Evolutionary conservation across 2,113 vertebrate genomes (phyloP), one percentile per base, ranked within the genome.

Genomic region (Sisor rabdophorus): DNA sequence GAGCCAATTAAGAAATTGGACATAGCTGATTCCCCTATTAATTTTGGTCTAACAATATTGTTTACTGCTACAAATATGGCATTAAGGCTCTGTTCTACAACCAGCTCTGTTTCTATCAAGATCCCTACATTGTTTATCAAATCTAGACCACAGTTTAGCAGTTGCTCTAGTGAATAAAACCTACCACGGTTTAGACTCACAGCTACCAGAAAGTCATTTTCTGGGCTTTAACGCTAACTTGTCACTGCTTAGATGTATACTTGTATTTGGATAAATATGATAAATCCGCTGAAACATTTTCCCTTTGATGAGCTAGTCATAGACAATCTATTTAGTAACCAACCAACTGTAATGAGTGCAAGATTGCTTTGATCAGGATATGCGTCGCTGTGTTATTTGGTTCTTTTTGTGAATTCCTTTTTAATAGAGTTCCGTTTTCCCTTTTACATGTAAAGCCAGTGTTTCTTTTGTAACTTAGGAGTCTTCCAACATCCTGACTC

Each of bases 41-140:
- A 48, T 68, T 68, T n/a, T 15, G 17, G 22, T 68, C 17, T 68
- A 68, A 68, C 15, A 4, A 50, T 28, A 44, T 67, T 64, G 61
- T 40, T 67, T 68, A 48, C 15, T 50, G 22, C 40, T 28, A 17
- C 44, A 50, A 26, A 26, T 68, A 26, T 28, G 64, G 15, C 64
- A 50, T 68, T 16, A 9, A 68, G 3, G 4, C 26, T 48, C 44
- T 26, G 15, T 26, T 24, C 16, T 22, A 26, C 15, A 4, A 19
- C 64, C 26, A 10, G 26, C 11, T n/a, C 30, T 40, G n/a, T 44
- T 44, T 36, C 17, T 36, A 20, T 47, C 20, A 26, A 48, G 26
- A 47, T 48, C 26, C 40, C 36, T 13, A 15, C 22, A 15, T 65
- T 68, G 44, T 4, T 48, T 8, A 68, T 0, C 2, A 22, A 17